phyloP scores from a whole-genome alignment of 2,113 vertebrate genomes.

The Aegotheles bennettii region DNA sequence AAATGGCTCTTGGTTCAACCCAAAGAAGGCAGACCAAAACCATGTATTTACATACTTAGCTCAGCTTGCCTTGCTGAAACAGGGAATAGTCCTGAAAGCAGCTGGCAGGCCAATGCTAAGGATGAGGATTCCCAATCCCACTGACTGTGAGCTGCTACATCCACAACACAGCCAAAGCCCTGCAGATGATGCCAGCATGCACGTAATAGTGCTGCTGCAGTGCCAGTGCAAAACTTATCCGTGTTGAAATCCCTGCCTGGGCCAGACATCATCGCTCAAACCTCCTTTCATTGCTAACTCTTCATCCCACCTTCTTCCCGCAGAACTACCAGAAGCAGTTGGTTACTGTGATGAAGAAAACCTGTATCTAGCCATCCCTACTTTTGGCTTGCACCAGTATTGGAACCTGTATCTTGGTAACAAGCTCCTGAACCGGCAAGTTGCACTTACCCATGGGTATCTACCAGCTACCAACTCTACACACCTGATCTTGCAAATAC shows the following conservation, averaged over 20 bases:
- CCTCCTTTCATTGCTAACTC: background rate
- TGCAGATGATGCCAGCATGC: background rate
- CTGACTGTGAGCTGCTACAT: background rate
- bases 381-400: slow-evolving; percentile 6
- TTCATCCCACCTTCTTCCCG: background rate
- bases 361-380: slow-evolving; percentile 10
- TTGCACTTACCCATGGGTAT: background rate
- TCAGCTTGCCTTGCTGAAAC: background rate
- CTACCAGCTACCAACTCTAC: slow-evolving; percentile 37
- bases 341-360: slow-evolving; percentile 54
- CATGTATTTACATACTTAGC: background rate
- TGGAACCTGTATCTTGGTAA: slow-evolving; percentile 53
- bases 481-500: slow-evolving; percentile 50
- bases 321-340: slow-evolving; percentile 48
- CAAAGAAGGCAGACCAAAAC: background rate
- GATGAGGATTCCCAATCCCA: background rate
- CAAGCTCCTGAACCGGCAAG: background rate
- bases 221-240: background rate
- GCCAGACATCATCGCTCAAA: background rate
- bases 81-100: background rate
- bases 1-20: background rate
- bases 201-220: background rate
- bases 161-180: background rate
- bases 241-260: background rate
- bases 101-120: background rate